Conservation (phyloP, 1,140 invertebrate species). For the Diabrotica virgifera region DNA sequence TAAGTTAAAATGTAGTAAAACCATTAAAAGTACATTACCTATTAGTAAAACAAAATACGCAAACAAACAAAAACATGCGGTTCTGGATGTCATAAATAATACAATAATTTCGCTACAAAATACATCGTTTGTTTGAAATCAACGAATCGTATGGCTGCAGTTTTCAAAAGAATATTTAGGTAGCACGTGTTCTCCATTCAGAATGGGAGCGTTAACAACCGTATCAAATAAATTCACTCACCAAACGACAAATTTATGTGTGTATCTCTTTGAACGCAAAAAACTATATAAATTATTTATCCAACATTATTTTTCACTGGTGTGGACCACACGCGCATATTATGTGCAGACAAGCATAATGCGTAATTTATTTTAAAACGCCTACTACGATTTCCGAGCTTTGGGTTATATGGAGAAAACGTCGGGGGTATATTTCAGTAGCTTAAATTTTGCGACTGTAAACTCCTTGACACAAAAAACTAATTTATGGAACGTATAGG, state of each 20-base stretch:
- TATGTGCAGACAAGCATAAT: slow-evolving; percentile 22
- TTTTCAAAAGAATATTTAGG: slow-evolving; percentile 4
- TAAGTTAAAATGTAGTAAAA: no score
- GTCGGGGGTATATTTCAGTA: no score
- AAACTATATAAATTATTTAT: slow-evolving; percentile 26
- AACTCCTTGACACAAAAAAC: no score
- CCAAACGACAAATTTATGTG: slow-evolving; percentile 23
- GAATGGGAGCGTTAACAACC: slow-evolving; percentile 22
- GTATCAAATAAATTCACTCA: slow-evolving; percentile 25
- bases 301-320: slow-evolving; percentile 21
- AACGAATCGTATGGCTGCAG: background rate
- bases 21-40: no score
- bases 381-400: background rate
- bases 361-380: slow-evolving; percentile 15
- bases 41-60: no score
- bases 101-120: background rate
- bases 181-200: slow-evolving; percentile 22
- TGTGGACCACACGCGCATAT: slow-evolving; percentile 24
- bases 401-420: no score
- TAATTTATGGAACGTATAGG: no score
- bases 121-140: slow-evolving; percentile 8
- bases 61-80: no score
- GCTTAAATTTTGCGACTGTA: no score
- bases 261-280: slow-evolving; percentile 23
- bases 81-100: no score